Base-by-base conservation (phyloP, 2,888 invertebrate species). In the Cheiracanthium punctorium region DNA sequence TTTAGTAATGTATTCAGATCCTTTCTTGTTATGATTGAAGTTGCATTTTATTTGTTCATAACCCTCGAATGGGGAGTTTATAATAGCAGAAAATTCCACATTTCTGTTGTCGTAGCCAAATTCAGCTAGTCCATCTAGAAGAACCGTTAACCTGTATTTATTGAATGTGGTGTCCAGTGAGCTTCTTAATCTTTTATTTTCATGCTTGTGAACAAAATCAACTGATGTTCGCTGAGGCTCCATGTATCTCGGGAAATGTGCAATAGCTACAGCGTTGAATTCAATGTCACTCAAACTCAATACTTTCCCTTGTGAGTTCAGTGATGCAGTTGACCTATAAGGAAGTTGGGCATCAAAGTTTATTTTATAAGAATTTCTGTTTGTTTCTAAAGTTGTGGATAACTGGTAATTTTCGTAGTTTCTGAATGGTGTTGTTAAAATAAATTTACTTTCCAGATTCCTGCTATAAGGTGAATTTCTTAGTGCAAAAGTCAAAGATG, bases 241-340 rank as follows among this genome's bases (percentile, higher is more conserved):
- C 58, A 87, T 81, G n/a, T 80, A 73, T 64, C 28, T 80, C 2
- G 81, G 77, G 20, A 82, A 64, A 5, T 84, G 70, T 24, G 48
- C 71, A n/a, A 73, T 80, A n/a, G 79, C 28, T 17, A 82, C 70
- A 10, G 82, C 75, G 65, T 86, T 88, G 5, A 88, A 17, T 71
- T 85, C 86, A 8, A 82, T 43, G 7, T 88, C 80, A 37, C 58
- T 73, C 14, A 86, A 52, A 20, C 48, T 81, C 14, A 17, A 33
- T 30, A 86, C 30, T 58, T 81, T 88, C n/a, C 88, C 88, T 70
- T 82, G 77, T 43, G 81, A 77, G 32, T 74, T 82, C 10, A 88
- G 37, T 30, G 88, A 82, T 24, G 43, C 43, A 8, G 72, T 73
- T 14, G 74, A 64, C 65, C 80, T 30, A 12, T 73, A 41, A 0